Conservation (phyloP, 2,113 vertebrate species). For the Trematocara macrostoma region DNA sequence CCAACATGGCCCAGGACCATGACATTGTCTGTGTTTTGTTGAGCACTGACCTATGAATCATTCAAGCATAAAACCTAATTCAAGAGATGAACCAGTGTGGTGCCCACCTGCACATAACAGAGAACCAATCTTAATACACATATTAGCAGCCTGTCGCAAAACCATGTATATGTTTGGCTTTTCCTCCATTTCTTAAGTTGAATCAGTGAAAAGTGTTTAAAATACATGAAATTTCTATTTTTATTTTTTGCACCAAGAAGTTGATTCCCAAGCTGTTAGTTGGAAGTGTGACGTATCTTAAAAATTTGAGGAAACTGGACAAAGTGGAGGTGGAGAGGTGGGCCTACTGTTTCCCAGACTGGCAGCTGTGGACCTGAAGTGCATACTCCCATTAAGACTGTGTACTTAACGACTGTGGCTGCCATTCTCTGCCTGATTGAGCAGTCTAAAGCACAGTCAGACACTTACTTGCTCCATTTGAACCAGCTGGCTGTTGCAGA, state of each 20-base stretch:
- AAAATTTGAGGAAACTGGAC: neutral
- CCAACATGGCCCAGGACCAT: too few species aligned
- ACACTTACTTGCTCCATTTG: neutral
- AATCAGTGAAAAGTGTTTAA: neutral
- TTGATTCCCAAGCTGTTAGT: neutral
- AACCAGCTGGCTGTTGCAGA: neutral
- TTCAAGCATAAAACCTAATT: neutral
- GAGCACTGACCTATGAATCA: neutral
- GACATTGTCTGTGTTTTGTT: neutral
- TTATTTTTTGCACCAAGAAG: neutral
- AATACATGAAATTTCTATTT: neutral
- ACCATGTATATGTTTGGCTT: accelerated
- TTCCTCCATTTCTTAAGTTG: neutral
- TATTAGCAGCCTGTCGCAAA: accelerated
- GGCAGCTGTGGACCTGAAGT: accelerated
- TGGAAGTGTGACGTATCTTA: neutral
- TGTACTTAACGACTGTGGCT: neutral
- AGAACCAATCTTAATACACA: accelerated
- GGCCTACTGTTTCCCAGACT: neutral
- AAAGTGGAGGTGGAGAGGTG: neutral
- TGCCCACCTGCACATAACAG: accelerated
- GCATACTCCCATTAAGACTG: neutral
- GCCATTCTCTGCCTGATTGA: neutral
- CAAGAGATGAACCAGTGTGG: neutral
- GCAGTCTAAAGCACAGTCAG: neutral